These are phyloP conservation scores for Cheilosia variabilis DNA, from an alignment of 2,888 invertebrate genomes.

Conservation along the genomic window DNA sequence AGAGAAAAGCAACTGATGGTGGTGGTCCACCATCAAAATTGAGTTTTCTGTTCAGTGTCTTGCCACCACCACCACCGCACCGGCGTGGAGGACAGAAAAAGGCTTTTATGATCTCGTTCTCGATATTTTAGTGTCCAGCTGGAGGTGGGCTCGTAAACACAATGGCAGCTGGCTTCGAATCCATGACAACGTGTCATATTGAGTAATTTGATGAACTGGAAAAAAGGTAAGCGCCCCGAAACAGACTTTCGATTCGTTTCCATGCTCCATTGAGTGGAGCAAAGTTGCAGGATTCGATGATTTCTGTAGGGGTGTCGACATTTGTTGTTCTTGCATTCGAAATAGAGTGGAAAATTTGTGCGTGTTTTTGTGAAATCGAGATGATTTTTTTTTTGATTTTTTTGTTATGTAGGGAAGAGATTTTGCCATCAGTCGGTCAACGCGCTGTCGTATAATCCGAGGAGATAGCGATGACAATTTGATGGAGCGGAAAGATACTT, in stretches of 20 bases:
- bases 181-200: conserved; percentile 60
- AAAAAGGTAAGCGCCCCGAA: conserved; percentile 48
- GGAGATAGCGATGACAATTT: conserved; percentile 54
- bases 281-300: conserved; percentile 31
- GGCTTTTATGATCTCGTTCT: conserved; percentile 50
- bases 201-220: conserved; percentile 43
- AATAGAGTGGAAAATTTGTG: conserved; percentile 63
- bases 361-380: conserved; percentile 15
- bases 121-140: conserved; percentile 49
- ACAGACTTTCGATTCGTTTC: conserved; percentile 22
- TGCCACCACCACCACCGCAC: background rate
- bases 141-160: conserved; percentile 2
- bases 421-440: conserved; percentile 30
- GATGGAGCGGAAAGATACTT: conserved; percentile 44
- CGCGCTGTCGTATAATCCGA: conserved; percentile 39
- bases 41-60: conserved; percentile 33
- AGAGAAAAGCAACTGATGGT: conserved; percentile 27
- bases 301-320: background rate
- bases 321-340: conserved; percentile 24
- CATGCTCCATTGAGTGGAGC: conserved; percentile 52
- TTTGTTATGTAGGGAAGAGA: conserved; percentile 31
- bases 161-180: conserved; percentile 6
- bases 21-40: conserved; percentile 38
- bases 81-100: conserved; percentile 33
- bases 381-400: background rate